Evolutionary conservation across 2,113 vertebrate species (phyloP), one percentile per base, ranked within the genome.

Genomic region (Leiothrix lutea): DNA sequence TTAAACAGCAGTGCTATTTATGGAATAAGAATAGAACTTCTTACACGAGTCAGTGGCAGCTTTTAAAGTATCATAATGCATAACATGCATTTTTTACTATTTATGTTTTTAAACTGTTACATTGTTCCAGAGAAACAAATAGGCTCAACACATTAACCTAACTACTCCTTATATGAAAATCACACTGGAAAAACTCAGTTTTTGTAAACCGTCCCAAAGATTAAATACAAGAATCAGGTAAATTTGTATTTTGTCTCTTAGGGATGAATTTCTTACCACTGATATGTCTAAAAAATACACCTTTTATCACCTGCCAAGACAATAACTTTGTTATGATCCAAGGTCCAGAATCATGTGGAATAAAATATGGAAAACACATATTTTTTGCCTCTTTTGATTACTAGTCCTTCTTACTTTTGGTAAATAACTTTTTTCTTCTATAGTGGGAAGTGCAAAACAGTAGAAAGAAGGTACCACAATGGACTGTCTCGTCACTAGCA

Each of bases 391-490:
- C n/a, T 62, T 95, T 57, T 33, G 19, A 80, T 36, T 62, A 66
- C 21, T 47, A 67, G 40, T 80, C 50, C 14, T 15, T 84, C 44
- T 67, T 90, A 72, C 23, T 65, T 80, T 82, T 50, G 22, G 23
- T 66, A 89, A 92, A 86, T 29, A 13, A 33, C 3, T 54, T 66
- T 88, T 97, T 93, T 83, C 8, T 38, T 74, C 71, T 89, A 15
- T 80, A 28, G 51, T 92, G 10, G 8, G 18, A 89, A 84, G 19
- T 36, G 36, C 17, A 26, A 51, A 36, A 66, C 48, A 45, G 28
- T 44, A 94, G 33, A 86, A 81, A 96, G 72, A 94, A 96, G 71
- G 42, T 90, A 56, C 71, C 47, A 95, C 48, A 95, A 87, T 57
- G 57, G 86, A 81, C 87, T 75, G 26, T 66, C 19, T 89, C 71